Evolutionary conservation across 2,113 vertebrate species (phyloP).

Genomic region (Morone chrysops): DNA sequence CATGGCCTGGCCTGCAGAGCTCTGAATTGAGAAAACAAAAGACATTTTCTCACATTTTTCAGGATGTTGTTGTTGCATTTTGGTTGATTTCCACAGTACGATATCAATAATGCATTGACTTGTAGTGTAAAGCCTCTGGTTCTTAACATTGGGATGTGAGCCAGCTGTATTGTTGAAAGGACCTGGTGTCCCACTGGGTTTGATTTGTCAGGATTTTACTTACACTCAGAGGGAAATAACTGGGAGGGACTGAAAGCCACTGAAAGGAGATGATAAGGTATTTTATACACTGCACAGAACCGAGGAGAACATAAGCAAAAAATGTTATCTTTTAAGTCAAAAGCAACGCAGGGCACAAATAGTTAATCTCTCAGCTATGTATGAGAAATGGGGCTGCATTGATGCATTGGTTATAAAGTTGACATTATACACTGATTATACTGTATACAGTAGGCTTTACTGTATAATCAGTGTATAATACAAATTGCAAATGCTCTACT

Average conservation of each 20-base stretch:
- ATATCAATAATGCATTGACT: constrained; percentile 12
- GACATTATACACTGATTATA: neutral
- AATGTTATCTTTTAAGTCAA: constrained; percentile 19
- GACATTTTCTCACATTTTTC: constrained; percentile 18
- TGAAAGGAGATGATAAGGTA: constrained; percentile 47
- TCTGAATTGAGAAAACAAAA: constrained; percentile 4
- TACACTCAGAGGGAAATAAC: constrained; percentile 47
- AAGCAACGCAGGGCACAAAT: constrained; percentile 4
- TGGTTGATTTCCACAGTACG: constrained; percentile 24
- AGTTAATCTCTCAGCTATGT: neutral
- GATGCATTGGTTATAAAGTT: neutral
- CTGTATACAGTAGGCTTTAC: neutral
- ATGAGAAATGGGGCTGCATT: neutral
- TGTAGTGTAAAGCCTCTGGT: neutral
- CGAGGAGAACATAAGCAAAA: constrained; percentile 41
- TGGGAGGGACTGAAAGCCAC: constrained; percentile 23
- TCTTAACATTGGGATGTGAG: constrained; percentile 31
- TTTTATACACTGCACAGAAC: constrained; percentile 3
- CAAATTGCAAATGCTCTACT: neutral
- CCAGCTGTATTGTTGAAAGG: constrained; percentile 60
- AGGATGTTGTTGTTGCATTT: constrained; percentile 2
- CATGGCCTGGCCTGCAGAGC: neutral
- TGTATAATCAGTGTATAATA: neutral
- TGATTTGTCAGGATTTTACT: constrained; percentile 54
- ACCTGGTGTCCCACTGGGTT: constrained; percentile 54